Evolutionary conservation across 2,888 invertebrate genomes (phyloP).

Genomic region (Epiblema foenella): DNA sequence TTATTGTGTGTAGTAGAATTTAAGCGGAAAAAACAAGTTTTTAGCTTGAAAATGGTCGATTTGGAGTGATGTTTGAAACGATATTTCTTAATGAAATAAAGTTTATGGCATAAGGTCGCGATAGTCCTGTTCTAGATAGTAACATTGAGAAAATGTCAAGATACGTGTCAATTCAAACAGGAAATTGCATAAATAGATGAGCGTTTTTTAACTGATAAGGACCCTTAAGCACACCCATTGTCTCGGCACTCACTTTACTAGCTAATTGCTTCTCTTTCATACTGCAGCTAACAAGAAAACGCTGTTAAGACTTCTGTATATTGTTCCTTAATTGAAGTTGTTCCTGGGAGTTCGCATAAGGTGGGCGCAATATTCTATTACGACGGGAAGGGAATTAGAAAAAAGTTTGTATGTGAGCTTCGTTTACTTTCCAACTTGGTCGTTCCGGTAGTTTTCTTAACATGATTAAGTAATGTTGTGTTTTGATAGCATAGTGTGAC

Average conservation of each 20-base stretch:
- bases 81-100: no score
- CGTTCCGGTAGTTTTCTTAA: not conserved
- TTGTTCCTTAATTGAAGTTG: slow-evolving; percentile 75
- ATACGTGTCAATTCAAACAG: no score
- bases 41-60: no score
- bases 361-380: slow-evolving; percentile 30
- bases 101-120: no score
- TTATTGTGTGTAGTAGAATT: no score
- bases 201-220: no score
- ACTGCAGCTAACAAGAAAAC: slow-evolving; percentile 72
- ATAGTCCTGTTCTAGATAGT: no score
- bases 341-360: slow-evolving; percentile 50
- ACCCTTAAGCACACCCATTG: slow-evolving; percentile 52
- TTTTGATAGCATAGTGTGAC: no score
- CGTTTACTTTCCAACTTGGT: not conserved
- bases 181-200: no score
- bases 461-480: not conserved
- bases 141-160: no score
- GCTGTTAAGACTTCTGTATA: slow-evolving; percentile 71
- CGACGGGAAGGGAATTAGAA: slow-evolving; percentile 24
- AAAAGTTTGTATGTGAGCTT: slow-evolving; percentile 10
- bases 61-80: no score
- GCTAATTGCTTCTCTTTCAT: slow-evolving; percentile 77
- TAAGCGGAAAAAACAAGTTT: no score
- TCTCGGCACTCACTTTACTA: slow-evolving; percentile 63